Evolutionary conservation across 2,888 invertebrate species (phyloP).

Genomic region (Diadegma fenestrale): DNA sequence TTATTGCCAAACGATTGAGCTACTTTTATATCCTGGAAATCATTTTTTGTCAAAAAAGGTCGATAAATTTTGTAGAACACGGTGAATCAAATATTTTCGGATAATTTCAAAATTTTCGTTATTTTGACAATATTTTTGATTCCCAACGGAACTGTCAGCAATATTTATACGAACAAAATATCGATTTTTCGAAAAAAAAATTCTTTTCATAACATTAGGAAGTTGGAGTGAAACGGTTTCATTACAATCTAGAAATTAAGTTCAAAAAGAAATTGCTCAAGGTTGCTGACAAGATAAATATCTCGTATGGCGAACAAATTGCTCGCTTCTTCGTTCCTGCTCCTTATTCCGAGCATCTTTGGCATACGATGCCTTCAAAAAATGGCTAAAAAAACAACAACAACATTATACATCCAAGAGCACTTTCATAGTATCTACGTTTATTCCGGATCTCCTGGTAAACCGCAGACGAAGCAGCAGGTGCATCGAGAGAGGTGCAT

Average conservation of each 20-base stretch:
- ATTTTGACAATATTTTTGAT: too few species aligned
- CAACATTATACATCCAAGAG: slow-evolving; percentile 49
- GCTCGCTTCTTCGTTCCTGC: slow-evolving; percentile 16
- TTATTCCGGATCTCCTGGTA: slow-evolving; percentile 65
- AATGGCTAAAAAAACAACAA: slow-evolving; percentile 9
- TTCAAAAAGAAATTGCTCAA: neutral
- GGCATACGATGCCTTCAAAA: slow-evolving; percentile 42
- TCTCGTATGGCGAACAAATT: slow-evolving; percentile 28
- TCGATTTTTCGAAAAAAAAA: too few species aligned
- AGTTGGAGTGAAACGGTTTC: neutral
- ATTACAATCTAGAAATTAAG: neutral
- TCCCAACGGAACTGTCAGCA: too few species aligned
- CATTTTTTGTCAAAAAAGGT: too few species aligned
- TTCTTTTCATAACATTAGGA: too few species aligned
- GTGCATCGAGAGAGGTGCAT: slow-evolving; percentile 53
- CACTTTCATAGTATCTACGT: slow-evolving; percentile 65
- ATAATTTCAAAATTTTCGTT: too few species aligned
- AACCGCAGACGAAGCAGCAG: slow-evolving; percentile 63
- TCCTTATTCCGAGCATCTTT: slow-evolving; percentile 23
- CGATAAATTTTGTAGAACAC: too few species aligned
- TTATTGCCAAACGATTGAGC: neutral
- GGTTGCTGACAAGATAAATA: slow-evolving; percentile 7
- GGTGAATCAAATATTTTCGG: too few species aligned
- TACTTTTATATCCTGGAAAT: too few species aligned
- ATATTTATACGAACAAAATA: too few species aligned